These are phyloP conservation scores for Atlantisia rogersi DNA, from an alignment of 2,113 vertebrate species.

Conservation along the genomic window DNA sequence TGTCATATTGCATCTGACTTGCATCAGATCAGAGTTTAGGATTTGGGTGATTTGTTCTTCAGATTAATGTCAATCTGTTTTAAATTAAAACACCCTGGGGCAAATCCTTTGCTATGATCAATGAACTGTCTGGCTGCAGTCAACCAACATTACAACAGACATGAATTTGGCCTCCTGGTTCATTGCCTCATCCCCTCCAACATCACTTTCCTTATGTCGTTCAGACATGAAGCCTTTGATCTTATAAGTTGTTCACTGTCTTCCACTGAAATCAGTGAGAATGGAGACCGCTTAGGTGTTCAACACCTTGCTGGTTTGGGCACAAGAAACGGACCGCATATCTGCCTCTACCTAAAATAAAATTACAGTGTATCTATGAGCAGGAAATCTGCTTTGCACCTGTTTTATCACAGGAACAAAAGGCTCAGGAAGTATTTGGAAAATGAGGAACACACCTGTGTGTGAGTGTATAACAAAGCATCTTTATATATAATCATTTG, in stretches of 20 bases:
- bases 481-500: conserved; percentile 52
- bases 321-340: neutral
- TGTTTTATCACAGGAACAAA: conserved; percentile 35
- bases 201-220: conserved; percentile 24
- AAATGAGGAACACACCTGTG: conserved; percentile 58
- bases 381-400: conserved; percentile 58
- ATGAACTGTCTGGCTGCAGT: conserved; percentile 67
- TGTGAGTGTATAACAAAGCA: conserved; percentile 50
- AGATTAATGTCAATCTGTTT: conserved; percentile 70
- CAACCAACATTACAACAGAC: conserved; percentile 58
- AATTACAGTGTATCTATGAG: neutral
- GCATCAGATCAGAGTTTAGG: conserved; percentile 62
- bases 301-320: neutral
- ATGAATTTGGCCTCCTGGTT: conserved; percentile 55
- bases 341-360: neutral
- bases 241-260: neutral
- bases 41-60: conserved; percentile 64
- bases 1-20: conserved; percentile 68
- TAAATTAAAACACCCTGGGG: conserved; percentile 65
- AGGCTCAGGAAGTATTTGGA: conserved; percentile 38
- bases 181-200: conserved; percentile 28
- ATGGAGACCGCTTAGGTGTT: neutral
- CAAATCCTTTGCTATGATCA: conserved; percentile 65
- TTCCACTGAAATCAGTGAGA: conserved; percentile 10
- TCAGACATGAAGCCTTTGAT: conserved; percentile 29